phyloP scores from a whole-genome alignment of 2,797 vertebrate species.

The Acanthiza pusilla region DNA sequence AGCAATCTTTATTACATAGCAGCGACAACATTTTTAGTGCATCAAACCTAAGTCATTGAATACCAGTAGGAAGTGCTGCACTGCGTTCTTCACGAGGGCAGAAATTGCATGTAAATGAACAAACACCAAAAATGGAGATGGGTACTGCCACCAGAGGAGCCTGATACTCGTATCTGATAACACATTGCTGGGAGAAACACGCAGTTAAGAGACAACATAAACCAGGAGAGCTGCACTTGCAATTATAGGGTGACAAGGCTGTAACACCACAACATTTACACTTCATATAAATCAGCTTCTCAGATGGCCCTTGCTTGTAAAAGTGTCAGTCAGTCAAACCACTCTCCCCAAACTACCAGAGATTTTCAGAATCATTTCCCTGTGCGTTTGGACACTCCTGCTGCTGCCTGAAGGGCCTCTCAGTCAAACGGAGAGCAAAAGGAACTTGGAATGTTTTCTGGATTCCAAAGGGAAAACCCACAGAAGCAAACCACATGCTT shows the following conservation, averaged over 20 bases:
- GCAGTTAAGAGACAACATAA: background rate
- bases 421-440: background rate
- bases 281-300: slow-evolving; percentile 21
- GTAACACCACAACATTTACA: slow-evolving; percentile 24
- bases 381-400: background rate
- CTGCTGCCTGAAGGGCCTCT: background rate
- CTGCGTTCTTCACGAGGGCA: background rate
- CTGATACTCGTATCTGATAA: background rate
- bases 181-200: background rate
- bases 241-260: slow-evolving; percentile 1
- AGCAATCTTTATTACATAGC: background rate
- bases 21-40: background rate
- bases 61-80: background rate
- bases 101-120: background rate
- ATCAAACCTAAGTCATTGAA: background rate
- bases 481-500: background rate
- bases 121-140: background rate
- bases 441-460: background rate
- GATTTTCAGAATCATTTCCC: background rate
- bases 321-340: background rate
- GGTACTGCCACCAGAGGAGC: background rate
- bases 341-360: background rate
- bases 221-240: slow-evolving; percentile 16
- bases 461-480: background rate
- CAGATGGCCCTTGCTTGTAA: background rate